Evolutionary conservation across 1,140 invertebrate species (phyloP), one percentile per base, ranked within the genome.

Genomic region (Drosophila auraria): DNA sequence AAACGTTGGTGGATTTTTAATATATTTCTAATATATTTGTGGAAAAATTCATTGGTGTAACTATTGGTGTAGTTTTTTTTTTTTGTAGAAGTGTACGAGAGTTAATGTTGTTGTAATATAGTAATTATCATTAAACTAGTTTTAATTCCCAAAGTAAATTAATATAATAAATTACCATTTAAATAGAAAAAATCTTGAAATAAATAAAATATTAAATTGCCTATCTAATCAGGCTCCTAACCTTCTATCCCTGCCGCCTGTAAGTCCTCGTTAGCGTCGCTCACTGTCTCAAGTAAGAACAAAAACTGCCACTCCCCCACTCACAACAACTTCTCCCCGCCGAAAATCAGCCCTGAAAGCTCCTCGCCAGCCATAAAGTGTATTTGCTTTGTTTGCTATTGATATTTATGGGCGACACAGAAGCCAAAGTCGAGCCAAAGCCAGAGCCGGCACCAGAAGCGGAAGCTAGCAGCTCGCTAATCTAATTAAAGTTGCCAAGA

Each of bases 401-500:
- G 63, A 80, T 53, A 77, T 73, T 73, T 58, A 78, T 72, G 60
- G 51, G 47, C 38, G 2, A 36, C 30, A 54, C 51, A 36, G 17
- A 54, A 17, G 17, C 12, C 17, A 38, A 23, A 25, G 33, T 11
- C 33, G 9, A 36, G 33, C 33, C 30, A 27, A 5, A n/a, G n/a
- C 9, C 17, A 38, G 14, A 25, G 36, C 2, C 17, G 33, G 33
- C 5, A 56, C 3, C 59, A 33, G 15, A 51, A 38, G 51, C 47
- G 62, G 6, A 30, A 11, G 12, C n/a, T 30, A 33, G 33, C 20
- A 51, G 44, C 49, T 42, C 71, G 70, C 53, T 84, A 73, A 84
- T 84, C 77, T 73, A 78, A 84, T 84, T 84, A 84, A 80, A 83
- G 71, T 78, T 65, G 53, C 23, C 56, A 65, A 65, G 42, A 68